Conservation (phyloP, 2,113 vertebrate genomes). For the Lipophrys pholis region DNA sequence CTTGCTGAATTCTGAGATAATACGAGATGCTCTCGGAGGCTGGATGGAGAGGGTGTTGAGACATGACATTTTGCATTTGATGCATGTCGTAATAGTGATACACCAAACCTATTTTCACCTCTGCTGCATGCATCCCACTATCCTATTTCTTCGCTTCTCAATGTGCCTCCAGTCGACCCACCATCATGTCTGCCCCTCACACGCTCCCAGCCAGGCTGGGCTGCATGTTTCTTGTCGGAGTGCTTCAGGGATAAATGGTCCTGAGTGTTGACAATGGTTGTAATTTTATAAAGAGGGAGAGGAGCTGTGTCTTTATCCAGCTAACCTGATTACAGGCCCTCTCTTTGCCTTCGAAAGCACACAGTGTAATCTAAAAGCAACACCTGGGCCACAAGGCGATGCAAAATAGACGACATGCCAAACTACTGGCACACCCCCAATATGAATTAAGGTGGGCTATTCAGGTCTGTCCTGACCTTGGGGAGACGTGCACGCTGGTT, state of each 20-base stretch:
- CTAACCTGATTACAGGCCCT: constrained; percentile 83
- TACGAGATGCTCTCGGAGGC: constrained; percentile 80
- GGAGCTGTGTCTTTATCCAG: constrained; percentile 76
- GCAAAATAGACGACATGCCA: constrained; percentile 73
- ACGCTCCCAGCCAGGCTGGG: constrained; percentile 70
- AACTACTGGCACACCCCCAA: constrained; percentile 71
- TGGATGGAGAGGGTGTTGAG: constrained; percentile 77
- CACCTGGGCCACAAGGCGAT: constrained; percentile 76
- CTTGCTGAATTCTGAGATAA: constrained; percentile 81
- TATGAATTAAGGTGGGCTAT: constrained; percentile 75
- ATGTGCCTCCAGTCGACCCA: neutral
- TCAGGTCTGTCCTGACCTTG: constrained; percentile 79
- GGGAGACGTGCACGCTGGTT: constrained; percentile 54
- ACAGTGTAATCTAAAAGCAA: constrained; percentile 84
- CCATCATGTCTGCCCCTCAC: constrained; percentile 4
- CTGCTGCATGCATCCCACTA: constrained; percentile 6
- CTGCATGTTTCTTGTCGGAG: constrained; percentile 79
- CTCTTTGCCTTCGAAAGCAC: constrained; percentile 63
- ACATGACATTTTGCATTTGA: constrained; percentile 60
- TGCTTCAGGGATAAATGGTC: constrained; percentile 78
- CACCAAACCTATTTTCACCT: constrained; percentile 70
- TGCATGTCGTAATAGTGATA: constrained; percentile 75
- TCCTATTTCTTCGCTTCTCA: constrained; percentile 21
- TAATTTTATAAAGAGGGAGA: constrained; percentile 81
- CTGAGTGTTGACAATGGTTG: constrained; percentile 78